Conservation (phyloP, 2,113 vertebrate species). For the Coracopsis vasa region DNA sequence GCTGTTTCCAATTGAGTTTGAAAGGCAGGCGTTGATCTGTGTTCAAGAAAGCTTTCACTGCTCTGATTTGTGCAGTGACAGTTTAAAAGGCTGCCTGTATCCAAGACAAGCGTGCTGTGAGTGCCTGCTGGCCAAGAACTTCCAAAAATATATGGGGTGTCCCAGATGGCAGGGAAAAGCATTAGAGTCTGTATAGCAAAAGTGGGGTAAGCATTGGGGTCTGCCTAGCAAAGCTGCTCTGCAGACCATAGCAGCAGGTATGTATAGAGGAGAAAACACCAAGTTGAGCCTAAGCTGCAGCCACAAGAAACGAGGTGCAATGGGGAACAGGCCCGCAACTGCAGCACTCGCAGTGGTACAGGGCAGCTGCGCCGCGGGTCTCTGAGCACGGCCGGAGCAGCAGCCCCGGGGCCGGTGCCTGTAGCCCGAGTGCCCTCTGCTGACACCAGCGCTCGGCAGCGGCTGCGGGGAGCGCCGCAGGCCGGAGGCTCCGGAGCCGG, state of each 20-base stretch:
- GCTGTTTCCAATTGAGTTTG: not conserved
- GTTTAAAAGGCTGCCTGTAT: not conserved
- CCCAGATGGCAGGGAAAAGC: fast-evolving
- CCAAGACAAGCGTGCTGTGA: not conserved
- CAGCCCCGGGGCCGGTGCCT: not conserved
- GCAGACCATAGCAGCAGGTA: not conserved
- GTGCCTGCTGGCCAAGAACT: not conserved
- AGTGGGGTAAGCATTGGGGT: not conserved
- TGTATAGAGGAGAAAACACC: not conserved
- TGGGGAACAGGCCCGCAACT: fast-evolving
- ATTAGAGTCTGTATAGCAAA: not conserved
- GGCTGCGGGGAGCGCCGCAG: not conserved
- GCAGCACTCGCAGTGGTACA: fast-evolving
- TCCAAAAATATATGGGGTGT: not conserved
- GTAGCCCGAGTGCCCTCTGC: conserved; percentile 54
- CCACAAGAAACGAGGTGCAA: not conserved
- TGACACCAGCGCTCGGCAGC: not conserved
- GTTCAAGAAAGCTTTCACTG: not conserved
- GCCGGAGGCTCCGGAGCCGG: too few relatives aligned
- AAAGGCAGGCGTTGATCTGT: not conserved
- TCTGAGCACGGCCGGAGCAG: not conserved
- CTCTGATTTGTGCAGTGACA: not conserved
- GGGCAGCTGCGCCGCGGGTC: not conserved
- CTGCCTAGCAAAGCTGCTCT: not conserved
- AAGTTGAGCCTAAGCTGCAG: not conserved